Conservation (phyloP, 2,888 invertebrate species). For the Pyralis farinalis region DNA sequence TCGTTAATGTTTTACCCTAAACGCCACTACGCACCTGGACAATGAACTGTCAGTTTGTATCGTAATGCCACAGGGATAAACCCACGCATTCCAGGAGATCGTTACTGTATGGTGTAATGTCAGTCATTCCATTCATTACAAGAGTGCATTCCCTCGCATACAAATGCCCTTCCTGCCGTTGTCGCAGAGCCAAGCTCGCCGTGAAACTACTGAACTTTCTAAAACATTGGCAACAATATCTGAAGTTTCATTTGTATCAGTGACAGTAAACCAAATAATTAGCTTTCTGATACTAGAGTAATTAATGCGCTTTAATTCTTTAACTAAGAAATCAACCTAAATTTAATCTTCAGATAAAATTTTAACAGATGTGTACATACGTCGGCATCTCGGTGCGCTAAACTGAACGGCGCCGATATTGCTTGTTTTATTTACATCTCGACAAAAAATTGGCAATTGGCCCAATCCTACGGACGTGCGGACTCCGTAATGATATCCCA, state of each 20-base stretch:
- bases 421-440: constrained; percentile 64
- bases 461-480: constrained; percentile 43
- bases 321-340: constrained; percentile 23
- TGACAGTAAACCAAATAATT: not conserved
- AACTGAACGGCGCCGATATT: constrained; percentile 48
- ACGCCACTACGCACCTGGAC: constrained; percentile 17
- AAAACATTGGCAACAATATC: constrained; percentile 29
- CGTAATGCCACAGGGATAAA: constrained; percentile 39
- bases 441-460: constrained; percentile 63
- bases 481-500: constrained; percentile 39
- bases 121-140: constrained; percentile 54
- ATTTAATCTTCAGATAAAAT: constrained; percentile 40
- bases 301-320: too few species aligned
- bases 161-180: constrained; percentile 50
- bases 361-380: constrained; percentile 35
- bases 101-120: constrained; percentile 44
- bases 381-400: constrained; percentile 22
- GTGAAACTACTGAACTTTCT: constrained; percentile 37
- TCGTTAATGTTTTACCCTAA: constrained; percentile 10
- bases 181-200: constrained; percentile 17
- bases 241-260: not conserved
- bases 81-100: constrained; percentile 48
- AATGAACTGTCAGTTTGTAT: constrained; percentile 30
- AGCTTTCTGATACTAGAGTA: too few species aligned
- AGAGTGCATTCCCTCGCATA: constrained; percentile 57